A percentile compares a stretch with the other conserved stretches of the same genome.
These are phyloP conservation scores for Euura saliciscinereae DNA, from an alignment of 1,140 invertebrate species.

Conservation along the genomic window DNA sequence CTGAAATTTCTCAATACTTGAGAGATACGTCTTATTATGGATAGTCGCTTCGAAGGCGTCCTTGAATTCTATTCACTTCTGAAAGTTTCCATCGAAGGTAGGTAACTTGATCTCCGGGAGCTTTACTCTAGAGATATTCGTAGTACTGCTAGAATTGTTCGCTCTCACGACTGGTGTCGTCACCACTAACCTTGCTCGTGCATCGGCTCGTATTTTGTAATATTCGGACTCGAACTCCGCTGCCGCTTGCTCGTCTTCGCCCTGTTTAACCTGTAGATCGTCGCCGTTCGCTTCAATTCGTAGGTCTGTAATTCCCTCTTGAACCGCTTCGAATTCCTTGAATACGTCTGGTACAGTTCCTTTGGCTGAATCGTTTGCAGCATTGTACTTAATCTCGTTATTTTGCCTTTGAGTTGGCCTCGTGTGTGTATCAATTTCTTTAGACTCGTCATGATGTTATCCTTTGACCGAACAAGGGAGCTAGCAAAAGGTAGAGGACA, in stretches of 20 bases:
- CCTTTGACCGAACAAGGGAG: too few species aligned
- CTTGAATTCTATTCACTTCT: slow-evolving; percentile 40
- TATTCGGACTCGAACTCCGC: neutral
- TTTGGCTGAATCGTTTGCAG: neutral
- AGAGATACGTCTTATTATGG: slow-evolving; percentile 31
- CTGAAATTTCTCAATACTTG: slow-evolving; percentile 40
- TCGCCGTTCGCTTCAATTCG: neutral
- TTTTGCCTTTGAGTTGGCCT: neutral
- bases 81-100: slow-evolving; percentile 35
- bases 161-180: neutral
- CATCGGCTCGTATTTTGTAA: neutral
- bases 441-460: neutral
- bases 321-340: neutral
- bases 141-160: neutral
- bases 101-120: slow-evolving; percentile 35
- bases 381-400: neutral
- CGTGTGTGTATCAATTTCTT: neutral
- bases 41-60: slow-evolving; percentile 41
- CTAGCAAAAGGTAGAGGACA: neutral
- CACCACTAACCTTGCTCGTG: neutral
- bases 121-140: slow-evolving; percentile 21
- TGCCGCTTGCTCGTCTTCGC: neutral
- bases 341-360: neutral
- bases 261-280: neutral
- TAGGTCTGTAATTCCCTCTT: too few species aligned